phyloP scores from a whole-genome alignment of 2,797 vertebrate species.

The Otolemur crassicaudatus region DNA sequence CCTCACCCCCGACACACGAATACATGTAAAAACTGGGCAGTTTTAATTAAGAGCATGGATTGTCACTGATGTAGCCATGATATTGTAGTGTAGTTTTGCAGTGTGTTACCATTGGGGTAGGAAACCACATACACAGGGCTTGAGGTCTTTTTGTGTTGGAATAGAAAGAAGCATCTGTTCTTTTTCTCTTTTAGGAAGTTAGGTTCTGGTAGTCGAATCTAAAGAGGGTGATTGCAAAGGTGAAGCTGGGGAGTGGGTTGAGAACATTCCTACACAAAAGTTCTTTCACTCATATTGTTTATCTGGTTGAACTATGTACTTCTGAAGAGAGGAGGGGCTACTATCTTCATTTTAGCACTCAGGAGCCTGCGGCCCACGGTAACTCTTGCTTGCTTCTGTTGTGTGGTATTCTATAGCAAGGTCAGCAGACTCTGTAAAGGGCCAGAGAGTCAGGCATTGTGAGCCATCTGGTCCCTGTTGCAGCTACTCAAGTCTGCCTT shows the following conservation, averaged over 20 bases:
- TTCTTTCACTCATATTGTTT: background rate
- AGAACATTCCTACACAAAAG: background rate
- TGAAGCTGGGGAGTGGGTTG: background rate
- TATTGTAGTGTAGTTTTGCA: background rate
- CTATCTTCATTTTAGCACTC: background rate
- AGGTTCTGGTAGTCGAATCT: background rate
- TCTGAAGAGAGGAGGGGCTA: background rate
- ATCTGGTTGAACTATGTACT: background rate
- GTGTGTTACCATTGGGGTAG: background rate
- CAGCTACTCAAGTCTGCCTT: background rate
- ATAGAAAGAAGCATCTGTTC: background rate
- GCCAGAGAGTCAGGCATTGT: background rate
- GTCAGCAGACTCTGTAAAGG: background rate
- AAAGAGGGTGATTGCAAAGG: background rate
- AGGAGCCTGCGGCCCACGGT: background rate
- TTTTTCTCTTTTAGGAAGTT: background rate
- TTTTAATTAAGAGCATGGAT: background rate
- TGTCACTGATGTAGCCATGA: background rate
- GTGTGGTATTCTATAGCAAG: background rate
- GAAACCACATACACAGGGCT: background rate
- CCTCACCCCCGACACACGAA: too few relatives aligned
- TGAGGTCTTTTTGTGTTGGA: background rate
- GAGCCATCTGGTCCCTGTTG: background rate
- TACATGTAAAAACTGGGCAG: background rate
- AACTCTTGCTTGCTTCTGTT: background rate